Evolutionary conservation across 2,113 vertebrate species (phyloP).

Genomic region (Pollachius pollachius): DNA sequence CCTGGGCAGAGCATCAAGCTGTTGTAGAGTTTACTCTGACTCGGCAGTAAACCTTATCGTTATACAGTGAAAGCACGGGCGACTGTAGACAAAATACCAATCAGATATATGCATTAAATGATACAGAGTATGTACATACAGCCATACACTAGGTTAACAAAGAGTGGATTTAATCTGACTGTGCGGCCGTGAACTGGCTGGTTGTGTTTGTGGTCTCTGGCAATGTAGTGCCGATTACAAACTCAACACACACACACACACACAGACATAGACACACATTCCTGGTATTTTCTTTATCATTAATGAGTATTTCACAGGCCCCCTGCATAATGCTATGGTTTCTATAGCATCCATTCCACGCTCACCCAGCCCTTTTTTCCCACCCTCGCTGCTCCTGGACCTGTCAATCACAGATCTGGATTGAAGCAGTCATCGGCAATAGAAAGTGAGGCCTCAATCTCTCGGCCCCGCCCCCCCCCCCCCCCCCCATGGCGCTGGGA

Average conservation of each 20-base stretch:
- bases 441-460: constrained; percentile 65
- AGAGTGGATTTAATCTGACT: constrained; percentile 31
- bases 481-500: constrained; percentile 6
- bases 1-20: too few species aligned
- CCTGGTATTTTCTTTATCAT: constrained; percentile 62
- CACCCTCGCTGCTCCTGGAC: constrained; percentile 49
- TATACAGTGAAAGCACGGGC: too few species aligned
- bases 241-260: constrained; percentile 44
- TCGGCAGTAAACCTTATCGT: too few species aligned
- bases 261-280: constrained; percentile 51
- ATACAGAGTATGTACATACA: too few species aligned
- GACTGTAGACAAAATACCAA: too few species aligned
- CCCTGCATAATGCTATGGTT: constrained; percentile 47
- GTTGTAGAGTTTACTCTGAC: too few species aligned
- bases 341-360: constrained; percentile 56
- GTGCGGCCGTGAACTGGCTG: constrained; percentile 12
- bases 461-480: constrained; percentile 48
- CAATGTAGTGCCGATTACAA: constrained; percentile 49
- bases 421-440: constrained; percentile 71
- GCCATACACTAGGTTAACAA: not conserved
- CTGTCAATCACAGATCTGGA: constrained; percentile 75
- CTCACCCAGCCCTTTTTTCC: constrained; percentile 43
- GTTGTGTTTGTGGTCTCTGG: constrained; percentile 30
- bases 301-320: constrained; percentile 54
- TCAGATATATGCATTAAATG: too few species aligned